These are phyloP conservation scores for Stomorhina lunata DNA, from an alignment of 2,888 invertebrate genomes.

Conservation along the genomic window DNA sequence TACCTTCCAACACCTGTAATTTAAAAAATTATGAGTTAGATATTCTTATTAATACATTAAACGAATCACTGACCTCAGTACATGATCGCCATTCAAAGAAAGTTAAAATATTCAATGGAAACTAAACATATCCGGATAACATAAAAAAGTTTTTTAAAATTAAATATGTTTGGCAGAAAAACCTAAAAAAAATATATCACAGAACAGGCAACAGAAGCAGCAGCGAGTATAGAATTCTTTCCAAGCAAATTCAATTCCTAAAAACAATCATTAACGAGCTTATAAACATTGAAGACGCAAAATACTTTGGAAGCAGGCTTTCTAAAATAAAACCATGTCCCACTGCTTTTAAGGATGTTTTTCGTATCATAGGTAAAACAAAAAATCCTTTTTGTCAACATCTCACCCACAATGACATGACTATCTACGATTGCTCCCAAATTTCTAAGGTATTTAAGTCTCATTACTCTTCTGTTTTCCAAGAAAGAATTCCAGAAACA, in stretches of 20 bases:
- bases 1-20: too few species aligned
- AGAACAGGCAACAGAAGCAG: neutral
- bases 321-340: neutral
- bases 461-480: neutral
- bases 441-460: neutral
- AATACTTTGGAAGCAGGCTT: neutral
- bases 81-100: too few species aligned
- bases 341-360: neutral
- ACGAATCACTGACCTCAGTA: too few species aligned
- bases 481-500: neutral
- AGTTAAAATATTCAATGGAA: too few species aligned
- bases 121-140: too few species aligned
- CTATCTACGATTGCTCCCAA: neutral
- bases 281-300: neutral
- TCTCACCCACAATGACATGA: neutral
- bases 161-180: too few species aligned
- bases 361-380: neutral
- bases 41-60: neutral
- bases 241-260: neutral
- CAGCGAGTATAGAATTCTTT: neutral
- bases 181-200: too few species aligned
- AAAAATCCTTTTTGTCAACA: neutral
- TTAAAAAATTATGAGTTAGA: neutral
- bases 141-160: too few species aligned
- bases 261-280: neutral